These are phyloP conservation scores for Harlomillsia oculata DNA, from an alignment of 1,140 invertebrate genomes.

Conservation along the genomic window DNA sequence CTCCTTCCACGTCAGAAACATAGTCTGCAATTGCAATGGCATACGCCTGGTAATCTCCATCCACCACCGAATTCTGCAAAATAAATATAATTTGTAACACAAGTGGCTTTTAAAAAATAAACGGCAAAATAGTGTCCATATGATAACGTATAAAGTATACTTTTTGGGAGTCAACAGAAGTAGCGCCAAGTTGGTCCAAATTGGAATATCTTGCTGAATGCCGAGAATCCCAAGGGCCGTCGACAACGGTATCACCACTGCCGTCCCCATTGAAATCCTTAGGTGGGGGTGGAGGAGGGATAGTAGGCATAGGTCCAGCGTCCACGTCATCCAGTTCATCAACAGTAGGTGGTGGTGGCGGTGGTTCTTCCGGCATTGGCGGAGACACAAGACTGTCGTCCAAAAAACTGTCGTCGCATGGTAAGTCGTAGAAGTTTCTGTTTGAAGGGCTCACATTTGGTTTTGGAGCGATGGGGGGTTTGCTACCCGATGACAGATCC, in stretches of 20 bases:
- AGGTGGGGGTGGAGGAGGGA: too few species aligned
- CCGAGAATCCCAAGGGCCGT: constrained; percentile 4
- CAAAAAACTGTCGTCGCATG: too few species aligned
- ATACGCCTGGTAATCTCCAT: constrained; percentile 45
- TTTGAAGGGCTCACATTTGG: too few species aligned
- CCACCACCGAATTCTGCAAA: constrained; percentile 40
- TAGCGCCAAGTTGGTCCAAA: constrained; percentile 27
- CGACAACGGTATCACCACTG: constrained; percentile 32
- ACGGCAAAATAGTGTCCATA: constrained; percentile 5
- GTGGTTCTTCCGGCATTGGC: constrained; percentile 64
- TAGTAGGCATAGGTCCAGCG: too few species aligned
- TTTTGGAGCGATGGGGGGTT: too few species aligned
- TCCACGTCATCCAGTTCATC: constrained; percentile 3
- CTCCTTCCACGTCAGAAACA: constrained; percentile 54
- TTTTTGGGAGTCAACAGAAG: constrained; percentile 7
- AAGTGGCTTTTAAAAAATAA: constrained; percentile 18
- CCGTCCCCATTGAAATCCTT: background rate
- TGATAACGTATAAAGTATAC: constrained; percentile 2
- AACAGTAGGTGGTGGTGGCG: constrained; percentile 55
- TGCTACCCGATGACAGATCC: too few species aligned
- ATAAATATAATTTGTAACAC: too few species aligned
- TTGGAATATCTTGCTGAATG: background rate
- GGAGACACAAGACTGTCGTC: constrained; percentile 53
- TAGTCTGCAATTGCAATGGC: constrained; percentile 67
- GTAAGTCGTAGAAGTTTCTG: too few species aligned